These are phyloP conservation scores for Drosophila grimshawi DNA, from an alignment of 1,140 invertebrate genomes.

Conservation along the genomic window DNA sequence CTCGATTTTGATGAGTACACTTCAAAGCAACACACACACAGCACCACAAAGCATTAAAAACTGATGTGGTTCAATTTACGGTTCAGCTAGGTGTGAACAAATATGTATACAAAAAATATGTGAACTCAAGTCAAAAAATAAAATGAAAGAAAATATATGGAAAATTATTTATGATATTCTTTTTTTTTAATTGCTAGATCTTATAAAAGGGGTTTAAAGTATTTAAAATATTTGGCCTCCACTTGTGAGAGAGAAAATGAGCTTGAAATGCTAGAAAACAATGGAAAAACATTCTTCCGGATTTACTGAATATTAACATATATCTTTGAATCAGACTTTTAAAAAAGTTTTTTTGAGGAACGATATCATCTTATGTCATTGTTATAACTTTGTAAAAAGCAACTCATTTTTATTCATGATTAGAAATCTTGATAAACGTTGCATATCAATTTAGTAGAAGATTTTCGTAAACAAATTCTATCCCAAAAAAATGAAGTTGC, in stretches of 20 bases:
- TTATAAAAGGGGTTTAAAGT: not conserved
- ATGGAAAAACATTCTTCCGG: conserved; percentile 1
- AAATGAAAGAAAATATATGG: not conserved
- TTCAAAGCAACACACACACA: conserved; percentile 17
- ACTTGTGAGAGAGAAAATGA: not conserved
- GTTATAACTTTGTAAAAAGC: too few relatives aligned
- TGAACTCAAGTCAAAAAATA: not conserved
- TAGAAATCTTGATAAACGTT: too few relatives aligned
- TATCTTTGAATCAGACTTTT: not conserved
- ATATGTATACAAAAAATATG: not conserved
- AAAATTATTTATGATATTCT: conserved; percentile 8
- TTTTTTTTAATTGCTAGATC: not conserved
- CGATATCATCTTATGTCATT: too few relatives aligned
- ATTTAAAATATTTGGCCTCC: not conserved
- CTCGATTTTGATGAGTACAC: conserved; percentile 9
- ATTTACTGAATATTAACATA: not conserved
- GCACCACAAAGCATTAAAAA: conserved; percentile 6
- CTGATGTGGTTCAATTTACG: not conserved
- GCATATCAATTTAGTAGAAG: too few relatives aligned
- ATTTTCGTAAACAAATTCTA: not conserved
- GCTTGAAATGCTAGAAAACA: not conserved
- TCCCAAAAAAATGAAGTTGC: too few relatives aligned
- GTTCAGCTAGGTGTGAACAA: conserved; percentile 11
- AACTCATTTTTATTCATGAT: too few relatives aligned
- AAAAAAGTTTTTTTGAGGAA: not conserved